Conservation (phyloP, 2,113 vertebrate genomes). For the Conger conger region DNA sequence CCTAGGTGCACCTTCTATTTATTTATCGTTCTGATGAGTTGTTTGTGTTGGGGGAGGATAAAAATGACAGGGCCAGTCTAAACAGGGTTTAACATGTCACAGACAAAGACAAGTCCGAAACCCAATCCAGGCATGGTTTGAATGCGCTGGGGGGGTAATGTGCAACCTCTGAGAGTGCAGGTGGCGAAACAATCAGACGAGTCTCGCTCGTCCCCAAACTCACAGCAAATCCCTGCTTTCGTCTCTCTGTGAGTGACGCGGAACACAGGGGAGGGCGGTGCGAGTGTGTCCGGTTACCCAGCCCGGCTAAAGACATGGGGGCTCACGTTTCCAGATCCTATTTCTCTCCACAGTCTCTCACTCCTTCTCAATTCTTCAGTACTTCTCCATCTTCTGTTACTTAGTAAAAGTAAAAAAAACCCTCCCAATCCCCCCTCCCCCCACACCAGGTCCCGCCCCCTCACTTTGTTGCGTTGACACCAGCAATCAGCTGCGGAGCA, state of each 20-base stretch:
- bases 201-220: neutral
- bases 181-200: constrained; percentile 75
- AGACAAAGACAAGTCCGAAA: constrained; percentile 71
- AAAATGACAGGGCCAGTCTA: constrained; percentile 68
- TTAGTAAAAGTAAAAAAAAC: constrained; percentile 49
- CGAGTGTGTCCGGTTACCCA: constrained; percentile 68
- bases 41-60: constrained; percentile 39
- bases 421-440: constrained; percentile 63
- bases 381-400: neutral
- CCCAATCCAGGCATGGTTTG: constrained; percentile 59
- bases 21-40: neutral
- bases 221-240: neutral
- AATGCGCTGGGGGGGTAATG: constrained; percentile 57
- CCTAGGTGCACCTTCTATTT: neutral
- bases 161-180: constrained; percentile 63
- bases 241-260: constrained; percentile 41
- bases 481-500: constrained; percentile 70
- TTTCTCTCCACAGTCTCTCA: constrained; percentile 70
- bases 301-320: constrained; percentile 72
- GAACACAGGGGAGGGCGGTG: constrained; percentile 41
- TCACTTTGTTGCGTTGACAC: constrained; percentile 60
- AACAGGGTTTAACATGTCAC: constrained; percentile 64
- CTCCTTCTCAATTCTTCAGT: constrained; percentile 12
- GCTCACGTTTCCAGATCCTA: constrained; percentile 78
- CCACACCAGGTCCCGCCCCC: constrained; percentile 49